These are phyloP conservation scores for Falco biarmicus DNA, from an alignment of 2,797 vertebrate species.

Conservation along the genomic window DNA sequence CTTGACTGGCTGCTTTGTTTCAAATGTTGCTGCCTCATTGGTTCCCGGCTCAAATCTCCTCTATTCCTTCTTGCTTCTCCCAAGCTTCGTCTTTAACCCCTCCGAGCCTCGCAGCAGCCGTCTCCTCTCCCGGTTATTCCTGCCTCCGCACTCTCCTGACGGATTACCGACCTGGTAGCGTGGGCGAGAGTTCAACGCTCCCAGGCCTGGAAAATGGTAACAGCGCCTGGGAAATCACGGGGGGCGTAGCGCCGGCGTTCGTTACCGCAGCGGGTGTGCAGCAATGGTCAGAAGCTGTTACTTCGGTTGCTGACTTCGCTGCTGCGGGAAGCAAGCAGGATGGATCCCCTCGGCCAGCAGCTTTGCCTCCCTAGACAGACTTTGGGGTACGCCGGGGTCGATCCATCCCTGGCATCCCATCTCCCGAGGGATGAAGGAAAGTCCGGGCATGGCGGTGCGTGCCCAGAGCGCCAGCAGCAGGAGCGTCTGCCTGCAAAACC, in stretches of 20 bases:
- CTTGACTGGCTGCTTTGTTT: constrained; percentile 14
- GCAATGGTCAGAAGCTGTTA: not conserved
- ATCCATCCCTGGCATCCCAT: not conserved
- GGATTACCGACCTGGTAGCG: not conserved
- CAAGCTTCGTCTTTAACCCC: not conserved
- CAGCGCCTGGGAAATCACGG: not conserved
- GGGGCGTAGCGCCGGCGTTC: not conserved
- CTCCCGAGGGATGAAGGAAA: not conserved
- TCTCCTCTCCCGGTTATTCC: not conserved
- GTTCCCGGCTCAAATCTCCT: not conserved
- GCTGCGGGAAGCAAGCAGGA: not conserved
- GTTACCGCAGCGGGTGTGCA: rapidly evolving
- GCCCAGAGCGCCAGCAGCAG: not conserved
- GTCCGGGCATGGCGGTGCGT: not conserved
- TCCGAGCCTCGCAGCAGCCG: not conserved
- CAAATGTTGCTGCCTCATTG: not conserved
- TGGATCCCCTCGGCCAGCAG: rapidly evolving
- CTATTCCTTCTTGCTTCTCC: not conserved
- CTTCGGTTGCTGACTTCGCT: not conserved
- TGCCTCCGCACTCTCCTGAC: not conserved
- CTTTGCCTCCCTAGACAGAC: not conserved
- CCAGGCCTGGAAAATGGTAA: not conserved
- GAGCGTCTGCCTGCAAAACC: not conserved
- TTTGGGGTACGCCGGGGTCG: not conserved
- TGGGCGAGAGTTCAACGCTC: not conserved